Evolutionary conservation across 2,888 invertebrate species (phyloP), one percentile per base, ranked within the genome.

Genomic region (Rugalucina vietnamica): DNA sequence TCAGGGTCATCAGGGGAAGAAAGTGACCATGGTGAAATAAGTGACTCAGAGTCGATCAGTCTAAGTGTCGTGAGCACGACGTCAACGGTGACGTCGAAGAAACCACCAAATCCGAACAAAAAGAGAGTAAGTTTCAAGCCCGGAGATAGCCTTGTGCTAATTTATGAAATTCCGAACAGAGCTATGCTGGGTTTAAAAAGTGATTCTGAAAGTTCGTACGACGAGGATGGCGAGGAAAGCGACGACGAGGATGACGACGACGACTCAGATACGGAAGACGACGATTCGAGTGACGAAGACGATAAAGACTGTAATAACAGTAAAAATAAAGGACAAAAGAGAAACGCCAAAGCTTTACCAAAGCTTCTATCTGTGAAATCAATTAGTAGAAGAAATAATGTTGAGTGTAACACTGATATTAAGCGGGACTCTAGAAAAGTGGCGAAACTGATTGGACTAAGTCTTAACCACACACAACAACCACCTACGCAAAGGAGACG

Each of bases 101-200:
- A 85, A 27, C 76, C 65, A 1, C 79, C 81, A n/a, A 82, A 81
- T 29, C 82, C 80, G 73, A 71, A 76, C 8, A 85, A 85, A 50
- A 87, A 87, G 65, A 57, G 81, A 50, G 87, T 87, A 10, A 27
- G 85, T 21, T 87, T 87, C 73, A 87, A 87, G 57, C 81, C 87
- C 3, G 87, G 87, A n/a, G 87, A 85, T 69, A 87, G 81, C 32
- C 43, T 87, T 37, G 87, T 87, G 10, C 72, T 87, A 1, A 78
- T 87, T 43, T 87, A 87, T 65, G 71, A 72, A 34, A 87, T 87
- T n/a, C 87, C 87, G 0, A 87, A 87, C 54, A 72, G 87, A 69
- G 85, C 82, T 57, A 87, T 87, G 87, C 49, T 87, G 24, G 87
- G 87, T 36, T 69, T 87, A 8, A 83, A 85, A 57, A 87, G 87